A percentile compares a stretch with the other conserved stretches of the same genome.
Evolutionary conservation across 2,113 vertebrate species (phyloP).

Genomic region (Tricholaema leucomelas): DNA sequence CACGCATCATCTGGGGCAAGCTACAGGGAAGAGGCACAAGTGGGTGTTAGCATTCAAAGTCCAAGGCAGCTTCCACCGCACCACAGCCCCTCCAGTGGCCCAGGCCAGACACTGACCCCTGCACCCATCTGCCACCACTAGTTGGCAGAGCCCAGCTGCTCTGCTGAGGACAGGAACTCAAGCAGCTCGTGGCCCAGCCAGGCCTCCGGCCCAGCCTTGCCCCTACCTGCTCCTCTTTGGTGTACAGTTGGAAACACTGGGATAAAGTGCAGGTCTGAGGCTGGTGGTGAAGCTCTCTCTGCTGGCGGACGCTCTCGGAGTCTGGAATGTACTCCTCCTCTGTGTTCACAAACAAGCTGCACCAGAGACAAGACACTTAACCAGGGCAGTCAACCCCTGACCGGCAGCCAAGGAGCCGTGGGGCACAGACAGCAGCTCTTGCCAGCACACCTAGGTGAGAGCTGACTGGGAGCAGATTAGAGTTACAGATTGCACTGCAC

Average conservation of each 20-base stretch:
- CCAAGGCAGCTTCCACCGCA: background rate
- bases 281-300: constrained; percentile 92
- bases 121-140: background rate
- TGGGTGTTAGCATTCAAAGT: background rate
- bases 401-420: background rate
- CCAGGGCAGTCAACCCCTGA: background rate
- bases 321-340: constrained; percentile 98
- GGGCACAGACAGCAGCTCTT: background rate
- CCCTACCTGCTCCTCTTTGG: constrained; percentile 97
- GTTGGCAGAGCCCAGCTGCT: background rate
- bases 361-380: background rate
- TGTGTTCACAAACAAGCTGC: constrained; percentile 91
- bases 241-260: constrained; percentile 98
- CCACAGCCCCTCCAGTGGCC: background rate
- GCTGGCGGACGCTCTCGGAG: constrained; percentile 93
- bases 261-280: constrained; percentile 95
- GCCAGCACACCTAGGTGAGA: rapidly evolving
- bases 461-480: background rate
- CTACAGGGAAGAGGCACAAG: constrained; percentile 68
- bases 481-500: background rate
- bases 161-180: background rate
- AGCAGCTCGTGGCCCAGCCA: background rate
- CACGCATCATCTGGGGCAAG: constrained; percentile 96
- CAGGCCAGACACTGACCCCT: background rate
- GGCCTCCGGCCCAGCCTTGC: background rate